Base-by-base conservation (phyloP, 2,113 vertebrate genomes). In the Elachura formosa region DNA sequence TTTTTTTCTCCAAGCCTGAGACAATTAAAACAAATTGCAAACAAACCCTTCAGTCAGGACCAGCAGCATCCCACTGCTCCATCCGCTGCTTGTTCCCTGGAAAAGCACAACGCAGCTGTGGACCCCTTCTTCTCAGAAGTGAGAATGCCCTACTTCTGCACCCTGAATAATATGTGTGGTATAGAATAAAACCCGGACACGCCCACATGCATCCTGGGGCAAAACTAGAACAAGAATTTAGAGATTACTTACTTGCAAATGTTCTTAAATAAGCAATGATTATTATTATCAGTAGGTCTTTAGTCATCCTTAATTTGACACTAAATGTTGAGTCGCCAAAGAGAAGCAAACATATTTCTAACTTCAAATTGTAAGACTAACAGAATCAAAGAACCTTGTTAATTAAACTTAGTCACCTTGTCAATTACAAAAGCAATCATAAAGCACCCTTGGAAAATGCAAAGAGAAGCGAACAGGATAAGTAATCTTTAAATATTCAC, bases 361-460 rank as follows among this genome's bases (percentile, higher is more conserved):
- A 64, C 45, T 72, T 29, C 45, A 89, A 79, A 80, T 56, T 84
- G 14, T 80, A 91, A 61, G 48, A 43, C n/a, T 77, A 93, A 77
- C 24, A 76, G 58, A 83, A 67, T 64, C 43, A 83, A 95, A 89
- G 43, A 90, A 48, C 9, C 2, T 13, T 55, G 14, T 48, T 73
- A 91, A 83, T 96, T 83, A 94, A 94, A 62, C 80, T 78, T 72
- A 68, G 15, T n/a, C n/a, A 91, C 54, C 36, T 69, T 87, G 36
- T 71, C 76, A 93, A 64, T 89, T 93, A 80, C 22, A 45, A 91
- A 87, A 56, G 31, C 16, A 69, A 91, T 56, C 34, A 72, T 34
- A 76, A 84, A 63, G 3, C 7, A 67, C 6, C 26, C 43, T 79
- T 72, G 21, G 52, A 80, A 54, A 80, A 19, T 31, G 36, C 6